These are phyloP conservation scores for Empis livida DNA, from an alignment of 2,888 invertebrate species.

Conservation along the genomic window DNA sequence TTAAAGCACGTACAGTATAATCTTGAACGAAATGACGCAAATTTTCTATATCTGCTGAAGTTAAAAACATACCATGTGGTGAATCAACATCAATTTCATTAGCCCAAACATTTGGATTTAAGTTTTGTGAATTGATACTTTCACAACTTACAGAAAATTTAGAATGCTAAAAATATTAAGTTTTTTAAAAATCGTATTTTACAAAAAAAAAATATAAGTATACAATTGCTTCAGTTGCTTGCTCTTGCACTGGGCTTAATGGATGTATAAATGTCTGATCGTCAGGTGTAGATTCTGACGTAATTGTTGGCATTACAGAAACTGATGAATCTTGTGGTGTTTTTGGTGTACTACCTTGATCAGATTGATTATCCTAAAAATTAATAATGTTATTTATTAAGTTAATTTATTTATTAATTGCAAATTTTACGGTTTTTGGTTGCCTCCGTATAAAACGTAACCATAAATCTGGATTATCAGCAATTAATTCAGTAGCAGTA, in stretches of 20 bases:
- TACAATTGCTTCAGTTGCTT: constrained; percentile 43
- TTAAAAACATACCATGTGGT: constrained; percentile 61
- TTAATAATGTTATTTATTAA: not conserved
- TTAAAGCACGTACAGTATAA: constrained; percentile 69
- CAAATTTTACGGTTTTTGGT: constrained; percentile 36
- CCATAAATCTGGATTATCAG: constrained; percentile 71
- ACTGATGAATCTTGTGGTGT: constrained; percentile 44
- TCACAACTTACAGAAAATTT: constrained; percentile 42
- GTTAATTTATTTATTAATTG: not conserved
- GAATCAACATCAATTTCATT: constrained; percentile 41
- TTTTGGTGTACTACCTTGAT: constrained; percentile 42
- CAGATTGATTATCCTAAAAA: constrained; percentile 26
- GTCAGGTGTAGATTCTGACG: constrained; percentile 20
- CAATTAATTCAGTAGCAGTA: constrained; percentile 51
- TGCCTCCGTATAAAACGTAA: constrained; percentile 56
- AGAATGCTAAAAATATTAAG: constrained; percentile 23
- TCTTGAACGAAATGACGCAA: constrained; percentile 75
- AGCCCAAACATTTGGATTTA: constrained; percentile 45
- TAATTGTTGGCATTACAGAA: constrained; percentile 29
- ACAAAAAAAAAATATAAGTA: constrained; percentile 6
- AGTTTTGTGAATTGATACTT: constrained; percentile 40
- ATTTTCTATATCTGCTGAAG: constrained; percentile 71
- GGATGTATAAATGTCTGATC: constrained; percentile 49
- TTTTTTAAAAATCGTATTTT: not conserved
- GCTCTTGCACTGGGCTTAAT: constrained; percentile 55